Percentiles rank a stretch among this genome's conserved stretches.
phyloP scores from a whole-genome alignment of 2,113 vertebrate species.

The Peromyscus polionotus region DNA sequence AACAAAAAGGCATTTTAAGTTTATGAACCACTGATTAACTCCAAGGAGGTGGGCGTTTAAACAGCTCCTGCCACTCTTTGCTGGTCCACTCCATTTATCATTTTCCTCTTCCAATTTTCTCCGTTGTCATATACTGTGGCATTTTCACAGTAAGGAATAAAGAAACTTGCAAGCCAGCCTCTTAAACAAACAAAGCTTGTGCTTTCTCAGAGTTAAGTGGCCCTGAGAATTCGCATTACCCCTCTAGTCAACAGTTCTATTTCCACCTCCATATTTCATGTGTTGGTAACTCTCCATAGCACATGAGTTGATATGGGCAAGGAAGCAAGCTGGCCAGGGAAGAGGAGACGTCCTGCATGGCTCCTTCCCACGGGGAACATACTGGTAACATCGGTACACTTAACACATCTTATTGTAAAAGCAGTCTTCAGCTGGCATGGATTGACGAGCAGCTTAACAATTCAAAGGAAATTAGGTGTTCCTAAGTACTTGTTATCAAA shows the following conservation, averaged over 20 bases:
- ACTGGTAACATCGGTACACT: not conserved
- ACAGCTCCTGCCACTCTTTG: constrained; percentile 45
- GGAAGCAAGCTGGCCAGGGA: not conserved
- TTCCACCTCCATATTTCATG: constrained; percentile 55
- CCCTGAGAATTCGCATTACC: constrained; percentile 38
- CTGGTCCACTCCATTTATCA: constrained; percentile 16
- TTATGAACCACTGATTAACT: constrained; percentile 73
- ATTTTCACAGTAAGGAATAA: constrained; percentile 70
- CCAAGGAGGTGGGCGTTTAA: constrained; percentile 50
- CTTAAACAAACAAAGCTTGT: constrained; percentile 69
- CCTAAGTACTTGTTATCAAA: constrained; percentile 32
- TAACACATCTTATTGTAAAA: constrained; percentile 21
- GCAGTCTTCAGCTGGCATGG: not conserved
- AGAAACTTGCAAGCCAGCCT: constrained; percentile 62
- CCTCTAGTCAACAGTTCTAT: not conserved
- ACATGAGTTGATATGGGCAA: not conserved
- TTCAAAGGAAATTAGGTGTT: constrained; percentile 29
- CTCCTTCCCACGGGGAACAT: not conserved
- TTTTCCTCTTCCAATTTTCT: constrained; percentile 46
- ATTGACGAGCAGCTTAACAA: constrained; percentile 27
- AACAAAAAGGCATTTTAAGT: constrained; percentile 69
- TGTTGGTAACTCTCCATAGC: constrained; percentile 12
- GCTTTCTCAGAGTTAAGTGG: constrained; percentile 65
- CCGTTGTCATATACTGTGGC: constrained; percentile 53
- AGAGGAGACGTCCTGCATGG: not conserved